Percentiles rank a stretch among this genome's conserved stretches.
Evolutionary conservation across 2,888 invertebrate genomes (phyloP).

Genomic region (Gasteruption jaculator): DNA sequence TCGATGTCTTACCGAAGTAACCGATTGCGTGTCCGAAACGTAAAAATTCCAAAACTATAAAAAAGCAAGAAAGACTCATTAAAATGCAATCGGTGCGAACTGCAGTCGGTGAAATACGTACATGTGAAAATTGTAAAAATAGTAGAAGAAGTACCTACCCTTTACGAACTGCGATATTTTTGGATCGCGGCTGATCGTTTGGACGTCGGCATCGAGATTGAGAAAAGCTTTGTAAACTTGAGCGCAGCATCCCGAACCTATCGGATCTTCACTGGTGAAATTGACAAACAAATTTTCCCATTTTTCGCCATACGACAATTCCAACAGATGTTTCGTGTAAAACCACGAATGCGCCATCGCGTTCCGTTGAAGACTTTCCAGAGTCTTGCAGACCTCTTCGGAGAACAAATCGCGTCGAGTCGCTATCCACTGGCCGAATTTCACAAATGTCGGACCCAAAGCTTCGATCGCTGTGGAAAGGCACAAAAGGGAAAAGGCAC

Average conservation of each 20-base stretch:
- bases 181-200: constrained; percentile 16
- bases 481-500: constrained; percentile 23
- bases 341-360: constrained; percentile 47
- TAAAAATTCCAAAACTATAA: constrained; percentile 29
- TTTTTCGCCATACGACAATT: constrained; percentile 42
- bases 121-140: no score
- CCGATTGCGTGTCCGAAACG: constrained; percentile 22
- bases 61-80: constrained; percentile 6
- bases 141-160: no score
- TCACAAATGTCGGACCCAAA: constrained; percentile 54
- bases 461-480: constrained; percentile 39
- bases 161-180: constrained; percentile 21
- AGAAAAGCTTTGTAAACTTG: constrained; percentile 51
- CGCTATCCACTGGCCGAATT: constrained; percentile 55
- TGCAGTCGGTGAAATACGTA: no score
- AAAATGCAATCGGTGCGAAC: no score
- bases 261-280: constrained; percentile 45
- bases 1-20: constrained; percentile 9
- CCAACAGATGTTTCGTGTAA: constrained; percentile 41
- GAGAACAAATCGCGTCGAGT: constrained; percentile 53
- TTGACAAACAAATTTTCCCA: constrained; percentile 46
- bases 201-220: constrained; percentile 20
- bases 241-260: constrained; percentile 56
- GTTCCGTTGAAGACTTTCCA: constrained; percentile 45
- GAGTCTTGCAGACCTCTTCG: constrained; percentile 47